Percentiles rank a stretch among this genome's conserved stretches.
These are phyloP conservation scores for Ictalurus furcatus DNA, from an alignment of 2,113 vertebrate species.

Conservation along the genomic window DNA sequence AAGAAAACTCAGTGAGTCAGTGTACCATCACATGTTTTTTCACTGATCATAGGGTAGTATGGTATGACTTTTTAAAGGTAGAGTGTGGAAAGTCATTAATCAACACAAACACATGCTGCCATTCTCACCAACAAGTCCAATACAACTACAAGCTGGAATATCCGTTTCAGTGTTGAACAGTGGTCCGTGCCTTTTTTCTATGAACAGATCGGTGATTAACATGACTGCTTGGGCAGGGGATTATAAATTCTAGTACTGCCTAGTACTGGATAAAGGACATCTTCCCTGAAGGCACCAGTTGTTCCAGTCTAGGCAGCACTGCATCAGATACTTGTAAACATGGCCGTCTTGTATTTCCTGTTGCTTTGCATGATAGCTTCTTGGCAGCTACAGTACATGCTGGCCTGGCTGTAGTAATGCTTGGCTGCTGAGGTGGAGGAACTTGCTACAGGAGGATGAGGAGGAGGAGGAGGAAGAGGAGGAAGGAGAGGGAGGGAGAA, in stretches of 20 bases:
- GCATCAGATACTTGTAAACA: slow-evolving; percentile 61
- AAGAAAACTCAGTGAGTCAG: slow-evolving; percentile 15
- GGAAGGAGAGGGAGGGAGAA: slow-evolving; percentile 45
- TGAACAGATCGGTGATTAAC: neutral
- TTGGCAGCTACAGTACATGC: neutral
- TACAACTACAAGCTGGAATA: neutral
- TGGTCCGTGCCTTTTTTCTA: neutral
- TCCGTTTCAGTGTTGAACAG: neutral
- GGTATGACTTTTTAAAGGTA: neutral
- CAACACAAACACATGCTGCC: slow-evolving; percentile 28
- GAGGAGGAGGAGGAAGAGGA: too few relatives aligned
- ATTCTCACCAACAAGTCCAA: neutral
- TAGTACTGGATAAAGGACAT: slow-evolving; percentile 52
- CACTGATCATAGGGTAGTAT: neutral
- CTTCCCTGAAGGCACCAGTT: slow-evolving; percentile 50
- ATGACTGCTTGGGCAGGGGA: neutral
- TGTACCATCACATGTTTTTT: neutral
- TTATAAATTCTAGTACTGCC: neutral
- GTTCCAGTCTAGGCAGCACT: slow-evolving; percentile 53
- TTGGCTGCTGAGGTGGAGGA: slow-evolving; percentile 31
- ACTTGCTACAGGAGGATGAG: neutral
- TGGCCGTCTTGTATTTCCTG: slow-evolving; percentile 68
- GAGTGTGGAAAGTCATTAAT: slow-evolving; percentile 16
- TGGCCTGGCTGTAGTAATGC: slow-evolving; percentile 37
- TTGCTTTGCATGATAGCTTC: slow-evolving; percentile 58